Evolutionary conservation across 2,888 invertebrate genomes (phyloP).

Genomic region (Erpobdella octoculata): DNA sequence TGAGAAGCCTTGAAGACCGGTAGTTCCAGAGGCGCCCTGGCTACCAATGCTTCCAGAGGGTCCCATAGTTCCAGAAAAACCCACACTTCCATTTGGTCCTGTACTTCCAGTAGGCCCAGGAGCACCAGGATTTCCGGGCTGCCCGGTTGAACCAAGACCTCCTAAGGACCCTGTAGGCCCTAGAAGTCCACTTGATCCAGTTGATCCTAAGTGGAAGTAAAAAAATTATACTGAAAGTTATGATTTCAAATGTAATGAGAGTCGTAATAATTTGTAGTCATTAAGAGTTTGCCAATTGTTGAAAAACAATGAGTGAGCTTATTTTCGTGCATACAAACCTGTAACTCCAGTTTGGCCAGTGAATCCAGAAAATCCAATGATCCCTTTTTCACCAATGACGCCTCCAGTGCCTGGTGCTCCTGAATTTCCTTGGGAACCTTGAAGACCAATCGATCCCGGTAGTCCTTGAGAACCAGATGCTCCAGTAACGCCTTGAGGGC

Average conservation of each 20-base stretch:
- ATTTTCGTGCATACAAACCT: not conserved
- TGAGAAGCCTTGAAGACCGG: conserved; percentile 40
- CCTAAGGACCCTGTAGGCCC: conserved; percentile 25
- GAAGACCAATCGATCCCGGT: not conserved
- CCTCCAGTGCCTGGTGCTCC: not conserved
- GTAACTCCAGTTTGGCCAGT: not conserved
- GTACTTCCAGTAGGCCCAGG: conserved; percentile 31
- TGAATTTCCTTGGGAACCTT: conserved; percentile 4
- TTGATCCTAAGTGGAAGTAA: not conserved
- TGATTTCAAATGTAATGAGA: not conserved
- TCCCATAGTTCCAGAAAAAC: conserved; percentile 26
- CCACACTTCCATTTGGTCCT: not conserved
- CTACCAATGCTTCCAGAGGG: conserved; percentile 17
- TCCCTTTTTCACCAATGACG: not conserved
- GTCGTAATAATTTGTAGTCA: not conserved
- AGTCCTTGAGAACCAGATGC: not conserved
- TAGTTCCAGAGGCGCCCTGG: conserved; percentile 19
- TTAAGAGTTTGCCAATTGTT: not conserved
- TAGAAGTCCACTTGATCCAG: not conserved
- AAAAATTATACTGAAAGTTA: not conserved
- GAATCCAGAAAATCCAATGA: not conserved
- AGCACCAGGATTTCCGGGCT: conserved; percentile 32
- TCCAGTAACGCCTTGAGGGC: conserved; percentile 14
- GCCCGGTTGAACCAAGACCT: conserved; percentile 30
- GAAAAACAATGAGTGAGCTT: not conserved